phyloP scores from a whole-genome alignment of 2,797 vertebrate genomes.

The Corythornis leucogaster region DNA sequence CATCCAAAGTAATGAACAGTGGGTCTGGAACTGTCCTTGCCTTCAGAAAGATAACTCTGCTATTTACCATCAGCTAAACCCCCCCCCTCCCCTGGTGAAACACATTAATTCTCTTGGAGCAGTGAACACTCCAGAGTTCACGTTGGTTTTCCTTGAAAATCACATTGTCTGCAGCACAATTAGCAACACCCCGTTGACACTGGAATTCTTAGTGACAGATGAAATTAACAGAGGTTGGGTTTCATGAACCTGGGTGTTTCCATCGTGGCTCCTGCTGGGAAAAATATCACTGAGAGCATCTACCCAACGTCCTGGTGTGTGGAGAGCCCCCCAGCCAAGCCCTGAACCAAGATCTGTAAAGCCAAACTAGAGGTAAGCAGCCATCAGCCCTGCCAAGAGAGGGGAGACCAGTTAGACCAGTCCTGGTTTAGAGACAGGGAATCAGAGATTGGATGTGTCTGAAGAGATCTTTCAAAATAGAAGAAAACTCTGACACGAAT shows the following conservation, averaged over 20 bases:
- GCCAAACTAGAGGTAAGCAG: background rate
- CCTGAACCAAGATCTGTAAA: background rate
- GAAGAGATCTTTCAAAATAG: background rate
- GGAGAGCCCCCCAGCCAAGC: too few relatives aligned
- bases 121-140: background rate
- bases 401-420: background rate
- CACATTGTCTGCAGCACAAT: background rate
- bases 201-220: slow-evolving; percentile 13
- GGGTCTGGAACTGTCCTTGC: slow-evolving; percentile 44
- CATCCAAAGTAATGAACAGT: slow-evolving; percentile 78
- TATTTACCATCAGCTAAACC: slow-evolving; percentile 41
- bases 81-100: background rate
- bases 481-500: background rate
- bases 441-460: rapidly evolving
- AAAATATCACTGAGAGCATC: rapidly evolving
- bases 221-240: background rate
- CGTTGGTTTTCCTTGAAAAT: background rate
- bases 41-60: slow-evolving; percentile 31
- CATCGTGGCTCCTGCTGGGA: background rate
- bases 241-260: background rate
- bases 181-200: background rate
- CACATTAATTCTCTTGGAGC: slow-evolving; percentile 12
- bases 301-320: rapidly evolving
- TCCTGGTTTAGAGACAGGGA: background rate
- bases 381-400: background rate